Evolutionary conservation across 92 coral and sea anemone species (phyloP).

Genomic region (Palythoa grandis): DNA sequence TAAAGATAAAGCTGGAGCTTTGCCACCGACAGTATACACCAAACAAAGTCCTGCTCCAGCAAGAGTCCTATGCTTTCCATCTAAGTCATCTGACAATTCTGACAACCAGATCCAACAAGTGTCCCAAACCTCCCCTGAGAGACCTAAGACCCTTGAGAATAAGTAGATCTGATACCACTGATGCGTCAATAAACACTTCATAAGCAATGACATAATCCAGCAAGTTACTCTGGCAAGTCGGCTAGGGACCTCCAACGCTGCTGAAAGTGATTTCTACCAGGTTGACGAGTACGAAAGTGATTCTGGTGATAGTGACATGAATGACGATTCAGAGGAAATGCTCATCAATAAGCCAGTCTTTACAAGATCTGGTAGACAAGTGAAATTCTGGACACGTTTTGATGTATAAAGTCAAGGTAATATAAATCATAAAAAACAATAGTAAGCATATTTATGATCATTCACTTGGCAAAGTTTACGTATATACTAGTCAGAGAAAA

Average conservation of each 20-base stretch:
- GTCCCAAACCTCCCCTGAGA: slow-evolving; percentile 32
- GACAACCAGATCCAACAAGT: slow-evolving; percentile 36
- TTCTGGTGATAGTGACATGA: slow-evolving; percentile 41
- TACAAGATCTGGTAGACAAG: slow-evolving; percentile 54
- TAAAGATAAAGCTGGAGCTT: too few relatives aligned
- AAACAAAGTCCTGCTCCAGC: too few relatives aligned
- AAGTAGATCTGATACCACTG: too few relatives aligned
- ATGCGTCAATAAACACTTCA: too few relatives aligned
- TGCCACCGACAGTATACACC: too few relatives aligned
- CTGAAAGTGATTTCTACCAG: slow-evolving; percentile 50
- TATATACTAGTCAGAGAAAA: slow-evolving; percentile 33
- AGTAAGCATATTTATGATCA: slow-evolving; percentile 21
- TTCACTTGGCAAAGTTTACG: slow-evolving; percentile 23
- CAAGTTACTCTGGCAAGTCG: slow-evolving; percentile 48
- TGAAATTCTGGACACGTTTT: slow-evolving; percentile 52
- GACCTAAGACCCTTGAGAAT: slow-evolving; percentile 16
- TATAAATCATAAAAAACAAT: background rate
- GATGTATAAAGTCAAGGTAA: slow-evolving; percentile 39
- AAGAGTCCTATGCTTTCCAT: too few relatives aligned
- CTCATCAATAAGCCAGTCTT: slow-evolving; percentile 37
- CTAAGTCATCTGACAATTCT: slow-evolving; percentile 12
- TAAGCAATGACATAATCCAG: too few relatives aligned
- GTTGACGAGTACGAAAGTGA: slow-evolving; percentile 60
- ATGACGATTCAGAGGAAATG: slow-evolving; percentile 38
- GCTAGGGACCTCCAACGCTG: slow-evolving; percentile 43